These are phyloP conservation scores for Passerculus sandwichensis DNA, from an alignment of 2,797 vertebrate species.

Conservation along the genomic window DNA sequence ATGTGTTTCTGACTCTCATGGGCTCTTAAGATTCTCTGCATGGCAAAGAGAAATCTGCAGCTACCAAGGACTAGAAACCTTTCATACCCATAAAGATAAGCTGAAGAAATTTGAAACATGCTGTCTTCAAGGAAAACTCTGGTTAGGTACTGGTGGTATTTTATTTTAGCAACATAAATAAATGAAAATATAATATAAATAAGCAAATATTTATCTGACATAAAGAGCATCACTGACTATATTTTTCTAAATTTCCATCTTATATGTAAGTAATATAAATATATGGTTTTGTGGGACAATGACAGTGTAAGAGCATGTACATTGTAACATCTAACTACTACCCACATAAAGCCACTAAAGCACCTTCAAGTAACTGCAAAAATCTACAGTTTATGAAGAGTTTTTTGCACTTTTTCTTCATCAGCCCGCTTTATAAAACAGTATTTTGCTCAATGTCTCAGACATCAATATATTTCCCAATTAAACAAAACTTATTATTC, in stretches of 20 bases:
- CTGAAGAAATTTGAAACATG: not conserved
- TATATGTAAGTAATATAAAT: not conserved
- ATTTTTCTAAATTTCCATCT: not conserved
- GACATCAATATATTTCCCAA: not conserved
- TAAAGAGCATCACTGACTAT: not conserved
- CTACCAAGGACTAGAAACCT: not conserved
- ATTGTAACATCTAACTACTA: not conserved
- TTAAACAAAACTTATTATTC: not conserved
- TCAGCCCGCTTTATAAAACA: not conserved
- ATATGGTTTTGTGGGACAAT: not conserved
- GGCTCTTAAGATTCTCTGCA: not conserved
- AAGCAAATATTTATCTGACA: not conserved
- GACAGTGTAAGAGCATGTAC: not conserved
- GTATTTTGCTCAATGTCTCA: not conserved
- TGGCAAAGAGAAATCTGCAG: not conserved
- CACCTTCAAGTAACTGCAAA: not conserved
- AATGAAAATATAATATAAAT: not conserved
- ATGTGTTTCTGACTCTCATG: not conserved
- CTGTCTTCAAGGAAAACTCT: not conserved
- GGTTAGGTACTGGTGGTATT: not conserved
- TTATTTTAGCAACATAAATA: not conserved
- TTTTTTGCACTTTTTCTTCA: not conserved
- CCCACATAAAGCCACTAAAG: not conserved
- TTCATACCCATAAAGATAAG: not conserved
- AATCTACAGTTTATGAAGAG: not conserved